Conservation (phyloP, 2,888 invertebrate species). For the Hirtodrosophila histrioides region DNA sequence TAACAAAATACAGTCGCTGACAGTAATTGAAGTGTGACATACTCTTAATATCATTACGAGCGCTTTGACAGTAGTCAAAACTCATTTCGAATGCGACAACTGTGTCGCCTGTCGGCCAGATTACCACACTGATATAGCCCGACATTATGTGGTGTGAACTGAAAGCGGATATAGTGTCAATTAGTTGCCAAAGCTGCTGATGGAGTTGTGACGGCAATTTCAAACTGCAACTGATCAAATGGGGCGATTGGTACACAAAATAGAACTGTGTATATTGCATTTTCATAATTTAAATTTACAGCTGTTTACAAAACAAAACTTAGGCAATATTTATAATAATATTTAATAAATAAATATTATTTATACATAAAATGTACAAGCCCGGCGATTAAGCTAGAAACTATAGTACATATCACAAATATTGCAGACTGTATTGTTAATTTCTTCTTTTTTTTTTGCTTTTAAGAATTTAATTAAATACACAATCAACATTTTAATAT, state of each 20-base stretch:
- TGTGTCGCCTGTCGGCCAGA: constrained; percentile 23
- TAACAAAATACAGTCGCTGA: constrained; percentile 62
- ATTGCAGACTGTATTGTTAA: too few relatives aligned
- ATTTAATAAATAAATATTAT: too few relatives aligned
- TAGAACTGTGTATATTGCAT: neutral
- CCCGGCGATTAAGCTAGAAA: too few relatives aligned
- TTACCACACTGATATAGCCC: constrained; percentile 43
- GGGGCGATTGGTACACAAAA: neutral
- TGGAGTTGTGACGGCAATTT: constrained; percentile 18
- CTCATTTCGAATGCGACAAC: constrained; percentile 31
- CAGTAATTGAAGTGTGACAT: constrained; percentile 76
- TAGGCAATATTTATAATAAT: too few relatives aligned
- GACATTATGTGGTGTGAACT: constrained; percentile 36
- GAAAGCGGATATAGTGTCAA: constrained; percentile 44
- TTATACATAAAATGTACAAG: too few relatives aligned
- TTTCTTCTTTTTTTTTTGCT: too few relatives aligned
- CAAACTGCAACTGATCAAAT: neutral
- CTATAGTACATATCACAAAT: too few relatives aligned
- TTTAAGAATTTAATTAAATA: too few relatives aligned
- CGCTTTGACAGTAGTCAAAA: constrained; percentile 42
- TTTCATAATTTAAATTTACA: too few relatives aligned
- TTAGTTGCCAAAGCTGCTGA: constrained; percentile 46
- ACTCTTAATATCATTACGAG: constrained; percentile 65
- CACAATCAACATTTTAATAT: too few relatives aligned
- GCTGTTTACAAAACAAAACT: too few relatives aligned